A percentile compares a stretch with the other conserved stretches of the same genome.
phyloP scores from a whole-genome alignment of 2,888 invertebrate genomes.

The Drosophila atroscutellata region DNA sequence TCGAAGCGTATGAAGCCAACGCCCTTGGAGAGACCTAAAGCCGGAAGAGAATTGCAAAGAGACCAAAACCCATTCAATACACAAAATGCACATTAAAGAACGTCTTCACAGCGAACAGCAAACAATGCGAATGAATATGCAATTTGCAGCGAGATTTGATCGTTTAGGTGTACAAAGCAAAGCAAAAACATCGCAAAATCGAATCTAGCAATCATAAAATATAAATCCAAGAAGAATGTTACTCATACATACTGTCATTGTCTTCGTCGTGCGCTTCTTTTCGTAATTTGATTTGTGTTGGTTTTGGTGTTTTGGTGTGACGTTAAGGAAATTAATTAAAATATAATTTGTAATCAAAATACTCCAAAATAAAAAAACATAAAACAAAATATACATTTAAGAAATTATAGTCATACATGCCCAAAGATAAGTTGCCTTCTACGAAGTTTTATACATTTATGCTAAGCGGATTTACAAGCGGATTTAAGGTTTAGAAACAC shows the following conservation, averaged over 20 bases:
- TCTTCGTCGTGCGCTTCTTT: slow-evolving; percentile 33
- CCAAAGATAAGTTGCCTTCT: not conserved
- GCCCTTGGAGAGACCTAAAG: slow-evolving; percentile 94
- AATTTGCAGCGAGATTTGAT: not conserved
- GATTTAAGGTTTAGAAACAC: not conserved
- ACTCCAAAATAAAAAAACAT: not conserved
- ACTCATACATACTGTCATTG: slow-evolving; percentile 44
- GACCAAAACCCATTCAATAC: not conserved
- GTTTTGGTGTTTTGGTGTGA: slow-evolving; percentile 6
- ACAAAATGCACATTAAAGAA: not conserved
- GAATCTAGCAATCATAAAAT: slow-evolving; percentile 5
- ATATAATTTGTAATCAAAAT: not conserved
- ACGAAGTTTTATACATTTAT: not conserved
- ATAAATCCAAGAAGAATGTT: slow-evolving; percentile 10
- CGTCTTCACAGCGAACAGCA: slow-evolving; percentile 17
- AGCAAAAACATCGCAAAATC: slow-evolving; percentile 5
- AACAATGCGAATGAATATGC: slow-evolving; percentile 21
- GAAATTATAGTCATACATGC: not conserved
- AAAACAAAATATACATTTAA: not conserved
- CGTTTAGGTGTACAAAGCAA: slow-evolving; percentile 1
- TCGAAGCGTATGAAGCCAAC: slow-evolving; percentile 98
- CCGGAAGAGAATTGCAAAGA: not conserved
- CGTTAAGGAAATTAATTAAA: slow-evolving; percentile 16
- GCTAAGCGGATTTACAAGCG: not conserved
- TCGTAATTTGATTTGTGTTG: slow-evolving; percentile 4